Conservation (phyloP, 2,888 invertebrate genomes). For the Drosophila colorata region DNA sequence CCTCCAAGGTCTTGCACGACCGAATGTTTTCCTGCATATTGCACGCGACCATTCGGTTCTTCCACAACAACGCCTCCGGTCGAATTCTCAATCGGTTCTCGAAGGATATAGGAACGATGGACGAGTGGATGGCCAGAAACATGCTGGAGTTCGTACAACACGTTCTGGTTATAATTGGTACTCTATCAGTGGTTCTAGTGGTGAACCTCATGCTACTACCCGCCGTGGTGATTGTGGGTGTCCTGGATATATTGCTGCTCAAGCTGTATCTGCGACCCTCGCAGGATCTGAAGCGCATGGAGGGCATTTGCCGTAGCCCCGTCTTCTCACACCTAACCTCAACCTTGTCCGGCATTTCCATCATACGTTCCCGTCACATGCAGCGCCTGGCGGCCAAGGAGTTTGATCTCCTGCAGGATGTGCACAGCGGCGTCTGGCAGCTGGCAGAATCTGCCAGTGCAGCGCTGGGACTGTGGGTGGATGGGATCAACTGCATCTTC, state of each 20-base stretch:
- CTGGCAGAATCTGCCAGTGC: slow-evolving; percentile 80
- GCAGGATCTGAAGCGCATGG: slow-evolving; percentile 90
- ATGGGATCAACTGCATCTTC: slow-evolving; percentile 89
- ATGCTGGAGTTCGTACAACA: slow-evolving; percentile 87
- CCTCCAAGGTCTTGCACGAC: slow-evolving; percentile 91
- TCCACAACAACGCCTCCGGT: slow-evolving; percentile 93
- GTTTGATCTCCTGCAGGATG: slow-evolving; percentile 90
- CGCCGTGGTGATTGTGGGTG: slow-evolving; percentile 88
- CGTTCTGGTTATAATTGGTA: slow-evolving; percentile 88
- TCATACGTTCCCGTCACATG: slow-evolving; percentile 92
- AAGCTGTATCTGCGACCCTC: slow-evolving; percentile 90
- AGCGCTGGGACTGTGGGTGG: slow-evolving; percentile 91
- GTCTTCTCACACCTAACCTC: slow-evolving; percentile 95
- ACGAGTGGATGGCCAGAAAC: slow-evolving; percentile 86
- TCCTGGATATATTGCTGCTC: slow-evolving; percentile 88
- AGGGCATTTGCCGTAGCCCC: slow-evolving; percentile 92
- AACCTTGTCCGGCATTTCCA: slow-evolving; percentile 93
- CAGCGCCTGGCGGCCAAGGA: slow-evolving; percentile 90
- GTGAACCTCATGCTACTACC: slow-evolving; percentile 89
- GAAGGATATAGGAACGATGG: slow-evolving; percentile 89
- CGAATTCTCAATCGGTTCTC: slow-evolving; percentile 91
- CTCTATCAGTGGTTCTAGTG: slow-evolving; percentile 89
- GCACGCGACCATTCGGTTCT: slow-evolving; percentile 92
- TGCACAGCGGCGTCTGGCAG: slow-evolving; percentile 84
- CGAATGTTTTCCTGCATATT: slow-evolving; percentile 92